These are phyloP conservation scores for Drosophila simulans DNA, from an alignment of 1,140 invertebrate species.

Conservation along the genomic window DNA sequence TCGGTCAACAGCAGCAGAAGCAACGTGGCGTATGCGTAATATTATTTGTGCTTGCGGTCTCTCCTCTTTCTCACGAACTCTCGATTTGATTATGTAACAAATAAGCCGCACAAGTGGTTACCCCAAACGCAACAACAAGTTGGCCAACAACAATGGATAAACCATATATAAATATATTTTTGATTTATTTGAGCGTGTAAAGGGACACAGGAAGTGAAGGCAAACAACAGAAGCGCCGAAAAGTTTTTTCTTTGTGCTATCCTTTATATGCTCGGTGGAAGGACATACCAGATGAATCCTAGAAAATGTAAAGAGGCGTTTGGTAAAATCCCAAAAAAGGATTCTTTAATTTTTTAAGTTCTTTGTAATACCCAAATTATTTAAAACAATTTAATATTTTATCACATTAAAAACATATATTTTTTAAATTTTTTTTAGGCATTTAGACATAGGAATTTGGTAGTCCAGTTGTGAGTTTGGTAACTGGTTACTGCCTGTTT, in stretches of 20 bases:
- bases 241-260: slow-evolving; percentile 49
- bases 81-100: slow-evolving; percentile 81
- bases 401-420: no score
- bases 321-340: background rate
- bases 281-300: background rate
- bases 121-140: slow-evolving; percentile 28
- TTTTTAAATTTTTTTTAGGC: no score
- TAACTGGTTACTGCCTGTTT: background rate
- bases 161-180: slow-evolving; percentile 62
- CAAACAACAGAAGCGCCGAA: slow-evolving; percentile 71
- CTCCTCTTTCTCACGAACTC: slow-evolving; percentile 13
- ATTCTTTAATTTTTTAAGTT: background rate
- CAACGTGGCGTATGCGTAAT: slow-evolving; percentile 77
- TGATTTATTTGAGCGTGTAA: slow-evolving; percentile 81
- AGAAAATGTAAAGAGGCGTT: no score
- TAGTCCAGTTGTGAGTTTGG: background rate
- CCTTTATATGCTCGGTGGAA: background rate
- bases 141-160: slow-evolving; percentile 30
- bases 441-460: background rate
- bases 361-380: no score
- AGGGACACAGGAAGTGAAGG: slow-evolving; percentile 60
- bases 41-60: slow-evolving; percentile 61
- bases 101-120: slow-evolving; percentile 76
- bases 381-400: no score
- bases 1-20: slow-evolving; percentile 38